Evolutionary conservation across 2,797 vertebrate species (phyloP).

Genomic region (Balearica regulorum): DNA sequence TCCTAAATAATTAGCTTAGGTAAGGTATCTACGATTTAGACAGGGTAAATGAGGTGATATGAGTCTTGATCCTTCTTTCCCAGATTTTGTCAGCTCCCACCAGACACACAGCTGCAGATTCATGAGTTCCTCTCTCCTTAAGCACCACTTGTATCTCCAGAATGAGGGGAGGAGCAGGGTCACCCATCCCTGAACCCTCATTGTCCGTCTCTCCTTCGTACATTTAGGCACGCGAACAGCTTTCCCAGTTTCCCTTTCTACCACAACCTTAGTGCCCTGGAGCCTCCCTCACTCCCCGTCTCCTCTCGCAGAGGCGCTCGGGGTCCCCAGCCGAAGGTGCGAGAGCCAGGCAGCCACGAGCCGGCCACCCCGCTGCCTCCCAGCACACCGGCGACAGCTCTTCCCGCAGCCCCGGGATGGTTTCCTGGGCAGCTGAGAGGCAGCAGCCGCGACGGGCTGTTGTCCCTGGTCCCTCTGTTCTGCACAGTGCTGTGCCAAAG

Average conservation of each 20-base stretch:
- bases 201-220: neutral
- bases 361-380: neutral
- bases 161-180: neutral
- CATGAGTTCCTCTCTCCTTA: neutral
- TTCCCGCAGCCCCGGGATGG: neutral
- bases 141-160: neutral
- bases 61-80: neutral
- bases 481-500: neutral
- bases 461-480: neutral
- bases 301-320: neutral
- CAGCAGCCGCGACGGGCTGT: neutral
- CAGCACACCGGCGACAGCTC: neutral
- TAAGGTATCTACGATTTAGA: neutral
- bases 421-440: neutral
- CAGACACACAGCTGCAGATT: neutral
- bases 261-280: neutral
- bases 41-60: neutral
- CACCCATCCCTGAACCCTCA: fast-evolving
- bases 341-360: neutral
- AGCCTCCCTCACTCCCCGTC: fast-evolving
- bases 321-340: neutral
- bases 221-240: neutral
- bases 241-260: neutral
- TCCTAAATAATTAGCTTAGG: neutral
- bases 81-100: neutral